Base-by-base conservation (phyloP, 1,140 invertebrate genomes). In the Drosophila subpulchrella region DNA sequence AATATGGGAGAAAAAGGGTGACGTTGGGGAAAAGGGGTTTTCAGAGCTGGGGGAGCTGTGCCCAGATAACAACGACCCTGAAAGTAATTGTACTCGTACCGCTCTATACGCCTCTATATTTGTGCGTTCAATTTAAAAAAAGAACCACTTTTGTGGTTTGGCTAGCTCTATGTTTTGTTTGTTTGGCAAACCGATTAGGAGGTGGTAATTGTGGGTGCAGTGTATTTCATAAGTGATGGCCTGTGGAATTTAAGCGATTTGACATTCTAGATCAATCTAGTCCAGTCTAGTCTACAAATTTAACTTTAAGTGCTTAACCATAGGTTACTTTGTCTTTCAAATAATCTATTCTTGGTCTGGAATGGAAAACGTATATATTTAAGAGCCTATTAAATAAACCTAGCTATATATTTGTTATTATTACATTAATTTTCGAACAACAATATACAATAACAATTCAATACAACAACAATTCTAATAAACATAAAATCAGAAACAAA, bases 111-210 rank as follows among this genome's bases (percentile, higher is more conserved):
- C 41, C 32, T 63, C 20, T 57, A 41, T 75, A 44, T 60, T 58
- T 57, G 72, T 62, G 39, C 24, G 65, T 76, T 80, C 76, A 80
- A 76, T 84, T 80, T 77, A 80, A 76, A 78, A 47, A 62, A 58
- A 55, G 55, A 55, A 76, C 36, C 60, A 70, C 30, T 50, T 71
- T 50, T 46, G 66, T 50, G 68, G 66, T 36, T 55, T 12, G 24
- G 41, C 32, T 32, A 46, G 46, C 13, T 11, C 6, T 15, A 41
- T 60, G 67, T 17, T 78, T 66, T 48, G 34, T 67, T 46, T 63
- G 51, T 62, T 61, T 78, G 67, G 68, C 74, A 75, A 39, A 20
- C 46, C 72, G 51, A 74, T 82, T 70, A 70, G 50, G 8, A 80
- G 62, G 48, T 65, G 56, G 59, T 71, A 81, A 66, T 71, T 78